phyloP scores from a whole-genome alignment of 2,888 invertebrate genomes.

The Ennomos quercinarius region DNA sequence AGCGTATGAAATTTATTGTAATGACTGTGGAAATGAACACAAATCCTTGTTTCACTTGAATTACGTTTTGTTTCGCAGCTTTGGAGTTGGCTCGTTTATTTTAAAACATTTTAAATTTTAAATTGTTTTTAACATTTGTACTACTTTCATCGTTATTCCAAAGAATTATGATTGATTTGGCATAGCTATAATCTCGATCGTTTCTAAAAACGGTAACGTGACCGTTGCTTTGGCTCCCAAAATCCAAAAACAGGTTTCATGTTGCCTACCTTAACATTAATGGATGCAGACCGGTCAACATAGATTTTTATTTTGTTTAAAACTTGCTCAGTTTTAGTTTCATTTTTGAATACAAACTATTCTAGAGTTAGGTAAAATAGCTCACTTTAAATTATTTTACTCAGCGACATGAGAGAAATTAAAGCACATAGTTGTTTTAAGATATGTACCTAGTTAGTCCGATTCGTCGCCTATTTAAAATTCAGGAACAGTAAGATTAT shows the following conservation, averaged over 20 bases:
- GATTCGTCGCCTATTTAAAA: too few species aligned
- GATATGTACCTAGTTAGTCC: too few species aligned
- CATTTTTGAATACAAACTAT: conserved; percentile 30
- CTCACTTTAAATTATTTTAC: too few species aligned
- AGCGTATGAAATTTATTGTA: conserved; percentile 64
- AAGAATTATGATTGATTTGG: conserved; percentile 35
- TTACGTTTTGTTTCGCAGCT: conserved; percentile 20
- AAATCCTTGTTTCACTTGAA: conserved; percentile 47
- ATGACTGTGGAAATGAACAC: conserved; percentile 54
- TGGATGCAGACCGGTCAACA: conserved; percentile 20
- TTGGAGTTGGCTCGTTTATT: conserved; percentile 3
- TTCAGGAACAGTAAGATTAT: too few species aligned
- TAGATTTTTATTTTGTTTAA: conserved; percentile 32
- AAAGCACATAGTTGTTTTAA: too few species aligned
- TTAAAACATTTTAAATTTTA: not conserved
- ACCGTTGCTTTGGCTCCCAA: conserved; percentile 36
- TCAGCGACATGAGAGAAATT: too few species aligned
- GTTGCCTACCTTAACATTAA: conserved; percentile 41
- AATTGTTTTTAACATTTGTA: too few species aligned
- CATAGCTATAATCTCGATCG: conserved; percentile 24
- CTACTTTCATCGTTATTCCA: too few species aligned
- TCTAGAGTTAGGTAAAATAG: conserved; percentile 32
- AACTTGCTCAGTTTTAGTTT: conserved; percentile 42
- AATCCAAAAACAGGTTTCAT: conserved; percentile 31
- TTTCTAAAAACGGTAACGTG: conserved; percentile 31